A percentile compares a stretch with the other conserved stretches of the same genome.
Evolutionary conservation across 2,797 vertebrate species (phyloP).

Genomic region (Decapterus maruadsi): DNA sequence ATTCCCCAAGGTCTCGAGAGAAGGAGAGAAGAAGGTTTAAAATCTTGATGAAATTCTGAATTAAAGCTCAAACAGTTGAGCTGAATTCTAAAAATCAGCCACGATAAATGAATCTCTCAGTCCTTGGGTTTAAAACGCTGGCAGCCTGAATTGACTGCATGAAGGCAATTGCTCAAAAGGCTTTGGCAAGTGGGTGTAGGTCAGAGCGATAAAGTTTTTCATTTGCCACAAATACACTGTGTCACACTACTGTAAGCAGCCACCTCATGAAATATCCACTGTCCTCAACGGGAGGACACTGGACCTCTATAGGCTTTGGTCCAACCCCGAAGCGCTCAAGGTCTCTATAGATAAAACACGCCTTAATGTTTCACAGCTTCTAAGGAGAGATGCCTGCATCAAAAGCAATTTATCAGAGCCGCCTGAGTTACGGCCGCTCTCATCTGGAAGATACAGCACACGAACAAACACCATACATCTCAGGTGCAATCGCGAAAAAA

Average conservation of each 20-base stretch:
- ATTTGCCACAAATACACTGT: constrained; percentile 32
- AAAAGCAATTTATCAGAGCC: constrained; percentile 52
- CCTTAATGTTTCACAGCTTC: constrained; percentile 31
- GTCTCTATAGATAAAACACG: constrained; percentile 43
- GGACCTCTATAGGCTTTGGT: constrained; percentile 13
- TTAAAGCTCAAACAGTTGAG: background rate
- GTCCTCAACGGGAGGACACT: constrained; percentile 21
- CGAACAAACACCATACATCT: constrained; percentile 47
- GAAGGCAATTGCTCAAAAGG: constrained; percentile 26
- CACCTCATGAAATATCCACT: constrained; percentile 32
- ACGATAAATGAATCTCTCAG: background rate
- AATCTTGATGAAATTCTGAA: background rate
- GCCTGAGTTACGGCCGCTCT: constrained; percentile 33
- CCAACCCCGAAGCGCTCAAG: constrained; percentile 26
- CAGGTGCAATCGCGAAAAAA: constrained; percentile 17
- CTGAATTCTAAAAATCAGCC: constrained; percentile 4
- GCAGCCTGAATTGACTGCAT: constrained; percentile 12
- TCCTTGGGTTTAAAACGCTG: background rate
- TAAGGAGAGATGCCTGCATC: constrained; percentile 18
- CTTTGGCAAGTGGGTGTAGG: constrained; percentile 8
- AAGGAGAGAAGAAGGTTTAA: background rate
- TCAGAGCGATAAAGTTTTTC: constrained; percentile 29
- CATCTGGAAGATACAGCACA: constrained; percentile 48
- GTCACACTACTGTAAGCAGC: background rate
- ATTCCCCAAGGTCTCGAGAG: background rate